A percentile compares a stretch with the other conserved stretches of the same genome.
These are phyloP conservation scores for Beaufortia kweichowensis DNA, from an alignment of 2,113 vertebrate species.

Conservation along the genomic window DNA sequence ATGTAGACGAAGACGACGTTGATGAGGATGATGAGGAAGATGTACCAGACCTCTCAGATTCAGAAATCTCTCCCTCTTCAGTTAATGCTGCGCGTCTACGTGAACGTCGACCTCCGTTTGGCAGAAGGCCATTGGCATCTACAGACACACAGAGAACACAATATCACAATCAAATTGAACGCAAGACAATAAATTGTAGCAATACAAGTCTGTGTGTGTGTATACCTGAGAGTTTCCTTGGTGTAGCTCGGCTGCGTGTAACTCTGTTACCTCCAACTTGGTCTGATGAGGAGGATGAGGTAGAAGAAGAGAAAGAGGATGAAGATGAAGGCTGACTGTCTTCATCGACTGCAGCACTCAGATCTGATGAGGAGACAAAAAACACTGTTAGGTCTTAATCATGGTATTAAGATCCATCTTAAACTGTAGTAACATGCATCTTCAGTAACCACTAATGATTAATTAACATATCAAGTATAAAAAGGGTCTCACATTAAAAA, in stretches of 20 bases:
- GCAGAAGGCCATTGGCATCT: constrained; percentile 70
- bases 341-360: constrained; percentile 77
- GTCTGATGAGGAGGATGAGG: constrained; percentile 74
- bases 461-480: too few relatives aligned
- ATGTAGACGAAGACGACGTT: constrained; percentile 80
- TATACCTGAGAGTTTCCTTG: constrained; percentile 75
- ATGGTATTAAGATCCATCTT: too few relatives aligned
- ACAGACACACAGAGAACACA: background rate
- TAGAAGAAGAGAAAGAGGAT: constrained; percentile 73
- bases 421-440: too few relatives aligned
- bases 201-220: background rate
- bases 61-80: constrained; percentile 72
- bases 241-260: constrained; percentile 77
- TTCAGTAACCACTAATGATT: too few relatives aligned
- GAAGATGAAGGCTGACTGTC: constrained; percentile 74
- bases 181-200: background rate
- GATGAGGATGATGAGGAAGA: constrained; percentile 66
- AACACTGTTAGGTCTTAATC: background rate
- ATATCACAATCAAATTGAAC: background rate
- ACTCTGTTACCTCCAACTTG: constrained; percentile 71
- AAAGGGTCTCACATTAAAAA: background rate
- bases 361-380: constrained; percentile 76
- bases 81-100: constrained; percentile 66
- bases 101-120: constrained; percentile 78
- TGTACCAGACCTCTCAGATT: constrained; percentile 69